Base-by-base conservation (phyloP, 1,140 invertebrate genomes). In the Rhagoletis zephyria region DNA sequence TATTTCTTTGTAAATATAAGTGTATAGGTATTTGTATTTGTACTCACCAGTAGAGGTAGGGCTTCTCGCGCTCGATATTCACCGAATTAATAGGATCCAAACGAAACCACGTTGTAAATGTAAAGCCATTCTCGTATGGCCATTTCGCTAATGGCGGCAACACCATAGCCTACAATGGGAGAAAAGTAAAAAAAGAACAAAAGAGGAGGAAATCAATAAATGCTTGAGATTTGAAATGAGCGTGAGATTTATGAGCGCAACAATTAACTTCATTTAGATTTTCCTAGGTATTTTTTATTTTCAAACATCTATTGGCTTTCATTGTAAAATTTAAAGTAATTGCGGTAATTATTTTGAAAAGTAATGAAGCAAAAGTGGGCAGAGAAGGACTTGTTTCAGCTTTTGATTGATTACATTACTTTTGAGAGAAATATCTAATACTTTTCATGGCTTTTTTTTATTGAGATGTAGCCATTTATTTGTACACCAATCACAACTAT, bases 41-140 rank as follows among this genome's bases (percentile, higher is more conserved):
- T 89, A 95, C 95, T 96, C 94, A 98, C 98, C 97, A 98, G 93
- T 98, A 99, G 85, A 99, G 95, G 94, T 99, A 99, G 19, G 99
- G 99, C 94, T 99, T 99, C 94, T 99, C 98, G 90, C 98, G 95
- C 94, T 99, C 98, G 91, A 99, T 99, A 95, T 98, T 99, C 92
- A 99, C 98, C 45, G 98, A 99, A 94, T 99, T 99, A 92, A 99
- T 98, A 90, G 98, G 98, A 95, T 99, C 99, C 90, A 99, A 95
- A 88, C 98, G 95, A 93, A 99, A 98, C 99, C 99, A 99, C 89
- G 98, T 99, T 89, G 97, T 98, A 93, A 99, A 99, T 77, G 99
- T 99, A 95, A 99, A 99, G 70, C 99, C 99, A 94, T 97, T 99
- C 94, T 99, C 98, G 93, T 99, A 98, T 0, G 99, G 99, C 98